Conservation (phyloP, 2,888 invertebrate genomes). For the Orchesellides sinensis region DNA sequence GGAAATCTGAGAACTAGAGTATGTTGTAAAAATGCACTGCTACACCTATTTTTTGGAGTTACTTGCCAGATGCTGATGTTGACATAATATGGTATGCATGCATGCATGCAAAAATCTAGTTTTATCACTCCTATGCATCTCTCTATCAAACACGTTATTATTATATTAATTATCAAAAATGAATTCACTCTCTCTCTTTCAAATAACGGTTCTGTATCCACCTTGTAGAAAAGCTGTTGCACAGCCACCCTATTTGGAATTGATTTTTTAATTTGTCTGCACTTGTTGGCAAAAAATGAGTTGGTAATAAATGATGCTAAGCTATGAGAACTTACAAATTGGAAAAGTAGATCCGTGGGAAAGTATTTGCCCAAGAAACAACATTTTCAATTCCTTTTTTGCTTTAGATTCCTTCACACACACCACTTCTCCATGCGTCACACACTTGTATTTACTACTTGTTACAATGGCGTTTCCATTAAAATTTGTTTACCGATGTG, state of each 20-base stretch:
- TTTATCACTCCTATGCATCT: slow-evolving; percentile 43
- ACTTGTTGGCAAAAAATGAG: background rate
- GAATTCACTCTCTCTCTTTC: slow-evolving; percentile 57
- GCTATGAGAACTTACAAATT: slow-evolving; percentile 61
- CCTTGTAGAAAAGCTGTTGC: background rate
- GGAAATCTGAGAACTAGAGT: background rate
- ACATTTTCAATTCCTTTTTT: background rate
- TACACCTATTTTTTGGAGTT: slow-evolving; percentile 29
- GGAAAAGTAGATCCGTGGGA: slow-evolving; percentile 64
- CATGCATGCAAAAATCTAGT: slow-evolving; percentile 41
- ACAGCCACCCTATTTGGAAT: slow-evolving; percentile 16
- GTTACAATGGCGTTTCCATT: too few relatives aligned
- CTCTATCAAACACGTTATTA: slow-evolving; percentile 17
- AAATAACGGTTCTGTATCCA: slow-evolving; percentile 9
- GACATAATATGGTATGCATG: slow-evolving; percentile 53
- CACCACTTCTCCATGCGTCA: background rate
- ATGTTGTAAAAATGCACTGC: slow-evolving; percentile 3
- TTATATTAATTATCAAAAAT: slow-evolving; percentile 49
- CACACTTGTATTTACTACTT: too few relatives aligned
- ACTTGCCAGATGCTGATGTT: slow-evolving; percentile 49
- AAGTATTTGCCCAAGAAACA: slow-evolving; percentile 25
- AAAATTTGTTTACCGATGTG: too few relatives aligned
- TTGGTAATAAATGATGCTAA: slow-evolving; percentile 5
- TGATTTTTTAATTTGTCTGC: slow-evolving; percentile 20
- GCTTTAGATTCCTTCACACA: background rate